Evolutionary conservation across 2,888 invertebrate species (phyloP), one percentile per base, ranked within the genome.

Genomic region (Steromphala cineraria): DNA sequence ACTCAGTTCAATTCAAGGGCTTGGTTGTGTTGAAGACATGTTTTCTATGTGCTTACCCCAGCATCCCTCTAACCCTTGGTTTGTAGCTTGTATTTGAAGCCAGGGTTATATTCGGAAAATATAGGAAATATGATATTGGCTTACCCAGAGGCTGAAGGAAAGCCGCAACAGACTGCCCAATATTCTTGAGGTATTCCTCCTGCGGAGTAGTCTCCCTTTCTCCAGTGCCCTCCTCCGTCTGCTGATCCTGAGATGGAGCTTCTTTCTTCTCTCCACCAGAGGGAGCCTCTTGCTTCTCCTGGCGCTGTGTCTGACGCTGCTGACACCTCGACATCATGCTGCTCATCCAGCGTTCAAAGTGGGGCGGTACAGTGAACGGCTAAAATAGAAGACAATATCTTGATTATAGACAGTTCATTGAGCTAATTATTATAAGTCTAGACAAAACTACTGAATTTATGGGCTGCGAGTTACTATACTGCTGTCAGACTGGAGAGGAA

Each of bases 91-190:
- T n/a, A n/a, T n/a, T n/a, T n/a, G n/a, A n/a, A n/a, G n/a, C n/a
- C n/a, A n/a, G n/a, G n/a, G n/a, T n/a, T n/a, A n/a, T n/a, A n/a
- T n/a, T n/a, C n/a, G n/a, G n/a, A n/a, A n/a, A n/a, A n/a, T n/a
- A n/a, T n/a, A n/a, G n/a, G n/a, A n/a, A n/a, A n/a, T n/a, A n/a
- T n/a, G n/a, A n/a, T n/a, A n/a, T 31, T 53, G n/a, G 82, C 88
- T 85, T 87, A 93, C 94, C 95, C 31, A 95, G 91, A 5, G 94
- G 94, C 87, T 95, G 94, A 83, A 95, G 90, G 87, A 95, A 93
- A 74, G 93, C 93, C 4, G 94, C 93, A 21, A 95, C 93, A 76
- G 93, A 93, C 77, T 94, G 93, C 7, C 94, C 94, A 55, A 95
- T 90, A 75, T 91, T 92, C 80, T 92, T 92, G 76, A 95, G 89